Percentiles rank a stretch among this genome's conserved stretches.
Evolutionary conservation across 2,113 vertebrate genomes (phyloP).

Genomic region (Myotis brandtii): DNA sequence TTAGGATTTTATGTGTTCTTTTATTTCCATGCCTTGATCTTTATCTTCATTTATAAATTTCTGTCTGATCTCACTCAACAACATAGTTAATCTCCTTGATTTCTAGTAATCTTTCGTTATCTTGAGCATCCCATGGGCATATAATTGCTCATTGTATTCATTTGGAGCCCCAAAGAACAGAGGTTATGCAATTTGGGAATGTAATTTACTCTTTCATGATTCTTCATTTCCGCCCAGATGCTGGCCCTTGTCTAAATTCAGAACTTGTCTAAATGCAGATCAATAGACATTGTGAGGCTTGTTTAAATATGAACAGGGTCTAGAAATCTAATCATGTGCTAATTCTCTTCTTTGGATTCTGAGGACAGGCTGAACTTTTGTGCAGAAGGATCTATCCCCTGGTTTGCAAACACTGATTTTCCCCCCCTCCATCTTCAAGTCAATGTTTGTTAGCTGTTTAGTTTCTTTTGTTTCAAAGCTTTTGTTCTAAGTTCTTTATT

Average conservation of each 20-base stretch:
- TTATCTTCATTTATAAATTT: conserved; percentile 67
- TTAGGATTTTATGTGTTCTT: conserved; percentile 57
- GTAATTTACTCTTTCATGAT: conserved; percentile 69
- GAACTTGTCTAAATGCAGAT: conserved; percentile 78
- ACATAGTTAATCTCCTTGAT: conserved; percentile 44
- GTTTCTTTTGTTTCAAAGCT: conserved; percentile 26
- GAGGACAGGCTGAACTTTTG: conserved; percentile 15
- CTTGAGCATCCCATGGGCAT: conserved; percentile 45
- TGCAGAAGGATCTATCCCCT: not conserved
- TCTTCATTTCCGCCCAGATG: conserved; percentile 77
- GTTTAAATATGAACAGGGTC: conserved; percentile 66
- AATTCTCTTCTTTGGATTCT: conserved; percentile 36
- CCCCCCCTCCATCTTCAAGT: not conserved
- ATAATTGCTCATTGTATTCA: conserved; percentile 52
- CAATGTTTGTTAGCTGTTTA: not conserved
- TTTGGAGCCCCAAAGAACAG: conserved; percentile 2
- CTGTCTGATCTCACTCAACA: conserved; percentile 43
- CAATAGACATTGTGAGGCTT: conserved; percentile 62
- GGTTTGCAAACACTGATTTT: not conserved
- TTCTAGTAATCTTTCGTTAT: not conserved
- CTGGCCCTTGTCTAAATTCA: conserved; percentile 75
- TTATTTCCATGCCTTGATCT: conserved; percentile 57
- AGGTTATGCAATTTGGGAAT: conserved; percentile 61
- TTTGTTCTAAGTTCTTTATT: conserved; percentile 18
- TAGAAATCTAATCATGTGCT: conserved; percentile 28